phyloP scores from a whole-genome alignment of 2,113 vertebrate species.

The Cyprinus carpio region DNA sequence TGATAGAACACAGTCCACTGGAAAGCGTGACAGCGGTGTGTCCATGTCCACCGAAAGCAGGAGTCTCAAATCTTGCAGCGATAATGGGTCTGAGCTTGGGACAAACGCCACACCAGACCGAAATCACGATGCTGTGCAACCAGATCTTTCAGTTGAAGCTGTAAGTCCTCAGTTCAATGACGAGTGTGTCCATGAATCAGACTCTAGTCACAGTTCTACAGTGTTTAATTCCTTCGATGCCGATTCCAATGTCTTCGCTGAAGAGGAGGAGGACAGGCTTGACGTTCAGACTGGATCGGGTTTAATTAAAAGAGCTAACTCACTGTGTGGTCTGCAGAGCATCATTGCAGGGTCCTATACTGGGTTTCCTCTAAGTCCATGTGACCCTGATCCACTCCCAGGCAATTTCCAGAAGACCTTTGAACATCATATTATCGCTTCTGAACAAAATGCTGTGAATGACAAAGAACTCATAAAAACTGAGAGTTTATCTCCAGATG shows the following conservation, averaged over 20 bases:
- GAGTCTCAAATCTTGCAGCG: neutral
- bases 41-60: slow-evolving; percentile 17
- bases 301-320: slow-evolving; percentile 39
- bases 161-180: neutral
- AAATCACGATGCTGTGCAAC: neutral
- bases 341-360: slow-evolving; percentile 55
- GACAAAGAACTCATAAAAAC: slow-evolving; percentile 31
- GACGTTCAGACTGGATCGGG: slow-evolving; percentile 23
- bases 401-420: neutral
- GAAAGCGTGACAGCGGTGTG: slow-evolving; percentile 33
- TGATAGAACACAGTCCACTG: slow-evolving; percentile 37
- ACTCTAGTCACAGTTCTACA: slow-evolving; percentile 48
- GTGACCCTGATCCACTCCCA: slow-evolving; percentile 36
- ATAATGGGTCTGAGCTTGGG: slow-evolving; percentile 18
- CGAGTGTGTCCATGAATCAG: slow-evolving; percentile 16
- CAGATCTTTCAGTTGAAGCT: neutral
- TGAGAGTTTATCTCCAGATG: neutral
- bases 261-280: slow-evolving; percentile 18
- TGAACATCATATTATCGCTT: slow-evolving; percentile 5
- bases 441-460: neutral
- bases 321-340: slow-evolving; percentile 47
- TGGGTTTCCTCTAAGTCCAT: slow-evolving; percentile 54
- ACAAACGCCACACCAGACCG: slow-evolving; percentile 4
- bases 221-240: slow-evolving; percentile 48
- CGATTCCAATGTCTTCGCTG: slow-evolving; percentile 32